Conservation (phyloP, 1,140 invertebrate genomes). For the Drusus annulatus region DNA sequence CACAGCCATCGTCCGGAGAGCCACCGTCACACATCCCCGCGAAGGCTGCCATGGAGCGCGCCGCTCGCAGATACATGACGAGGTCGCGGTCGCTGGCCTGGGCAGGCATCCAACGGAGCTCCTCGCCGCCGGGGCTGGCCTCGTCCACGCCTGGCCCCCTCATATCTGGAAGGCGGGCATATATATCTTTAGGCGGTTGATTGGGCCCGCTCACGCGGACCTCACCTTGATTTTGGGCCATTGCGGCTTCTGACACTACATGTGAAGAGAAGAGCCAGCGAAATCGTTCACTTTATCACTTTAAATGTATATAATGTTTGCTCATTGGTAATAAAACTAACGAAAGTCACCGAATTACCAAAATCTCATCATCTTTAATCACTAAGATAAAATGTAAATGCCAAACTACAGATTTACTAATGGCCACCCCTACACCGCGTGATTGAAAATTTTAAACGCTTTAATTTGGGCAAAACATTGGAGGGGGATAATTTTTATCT, state of each 20-base stretch:
- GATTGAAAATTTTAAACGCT: too few species aligned
- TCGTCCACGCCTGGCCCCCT: slow-evolving; percentile 79
- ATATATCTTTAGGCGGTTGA: slow-evolving; percentile 70
- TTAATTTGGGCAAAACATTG: too few species aligned
- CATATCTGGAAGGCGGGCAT: slow-evolving; percentile 83
- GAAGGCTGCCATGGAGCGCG: slow-evolving; percentile 95
- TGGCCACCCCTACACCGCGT: slow-evolving; percentile 71
- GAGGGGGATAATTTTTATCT: too few species aligned
- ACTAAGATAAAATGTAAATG: slow-evolving; percentile 64
- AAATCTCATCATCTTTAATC: slow-evolving; percentile 24
- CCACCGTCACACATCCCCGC: slow-evolving; percentile 97
- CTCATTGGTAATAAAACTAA: slow-evolving; percentile 22
- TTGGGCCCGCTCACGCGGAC: slow-evolving; percentile 67
- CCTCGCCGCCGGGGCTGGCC: slow-evolving; percentile 84
- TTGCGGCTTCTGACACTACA: slow-evolving; percentile 63
- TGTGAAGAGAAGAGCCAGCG: slow-evolving; percentile 2
- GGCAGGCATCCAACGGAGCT: slow-evolving; percentile 93
- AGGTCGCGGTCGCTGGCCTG: slow-evolving; percentile 94
- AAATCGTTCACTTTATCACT: slow-evolving; percentile 19
- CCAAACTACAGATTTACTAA: slow-evolving; percentile 72
- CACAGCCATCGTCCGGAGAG: slow-evolving; percentile 95
- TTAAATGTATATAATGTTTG: neutral
- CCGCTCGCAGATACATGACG: slow-evolving; percentile 96
- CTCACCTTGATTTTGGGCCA: slow-evolving; percentile 71
- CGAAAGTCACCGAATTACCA: slow-evolving; percentile 37